Conservation (phyloP, 2,888 invertebrate species). For the Lochmaea capreae region DNA sequence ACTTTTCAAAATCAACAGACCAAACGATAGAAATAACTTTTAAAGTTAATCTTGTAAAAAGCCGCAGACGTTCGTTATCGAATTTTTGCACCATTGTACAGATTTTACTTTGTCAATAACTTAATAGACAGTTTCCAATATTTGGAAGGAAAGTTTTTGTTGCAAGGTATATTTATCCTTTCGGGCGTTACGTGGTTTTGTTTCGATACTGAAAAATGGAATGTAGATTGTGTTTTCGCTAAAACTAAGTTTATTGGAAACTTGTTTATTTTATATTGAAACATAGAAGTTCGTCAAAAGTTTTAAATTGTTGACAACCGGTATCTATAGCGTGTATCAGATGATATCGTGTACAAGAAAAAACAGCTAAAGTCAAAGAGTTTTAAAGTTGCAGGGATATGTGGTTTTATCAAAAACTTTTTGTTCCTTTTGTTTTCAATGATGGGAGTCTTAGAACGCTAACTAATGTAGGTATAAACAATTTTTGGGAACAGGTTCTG, state of each 20-base stretch:
- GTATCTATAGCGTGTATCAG: too few relatives aligned
- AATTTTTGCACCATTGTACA: constrained; percentile 22
- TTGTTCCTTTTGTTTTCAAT: too few relatives aligned
- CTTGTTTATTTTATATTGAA: neutral
- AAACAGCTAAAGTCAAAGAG: neutral
- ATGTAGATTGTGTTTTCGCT: neutral
- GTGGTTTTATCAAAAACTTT: too few relatives aligned
- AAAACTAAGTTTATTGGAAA: neutral
- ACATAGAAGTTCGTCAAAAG: neutral
- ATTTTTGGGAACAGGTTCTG: too few relatives aligned
- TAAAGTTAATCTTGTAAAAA: constrained; percentile 46
- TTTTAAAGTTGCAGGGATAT: neutral
- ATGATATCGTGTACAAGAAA: neutral
- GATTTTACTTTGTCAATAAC: constrained; percentile 30
- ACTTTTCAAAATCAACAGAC: neutral
- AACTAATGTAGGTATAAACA: too few relatives aligned
- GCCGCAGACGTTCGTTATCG: constrained; percentile 33
- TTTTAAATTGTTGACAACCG: neutral
- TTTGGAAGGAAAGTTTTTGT: constrained; percentile 4
- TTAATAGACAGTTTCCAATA: constrained; percentile 17
- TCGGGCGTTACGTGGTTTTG: constrained; percentile 1
- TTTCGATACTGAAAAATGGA: neutral
- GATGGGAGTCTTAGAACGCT: too few relatives aligned
- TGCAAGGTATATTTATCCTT: neutral
- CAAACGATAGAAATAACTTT: constrained; percentile 44